phyloP scores from a whole-genome alignment of 2,888 invertebrate species.

The Odontothrips loti region DNA sequence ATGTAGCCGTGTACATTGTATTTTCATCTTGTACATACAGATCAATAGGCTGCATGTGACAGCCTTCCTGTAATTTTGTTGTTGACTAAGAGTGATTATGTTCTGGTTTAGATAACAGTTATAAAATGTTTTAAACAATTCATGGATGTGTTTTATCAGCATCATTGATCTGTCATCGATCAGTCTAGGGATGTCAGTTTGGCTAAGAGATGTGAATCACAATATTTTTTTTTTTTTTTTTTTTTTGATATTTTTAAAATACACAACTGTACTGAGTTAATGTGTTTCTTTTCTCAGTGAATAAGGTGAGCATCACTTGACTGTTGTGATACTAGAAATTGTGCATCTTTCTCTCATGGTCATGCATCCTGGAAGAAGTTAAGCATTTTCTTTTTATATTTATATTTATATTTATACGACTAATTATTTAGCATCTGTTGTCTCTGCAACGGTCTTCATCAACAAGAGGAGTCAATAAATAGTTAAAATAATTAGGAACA shows the following conservation, averaged over 20 bases:
- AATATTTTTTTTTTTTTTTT: background rate
- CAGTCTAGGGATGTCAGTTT: background rate
- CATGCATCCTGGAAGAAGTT: background rate
- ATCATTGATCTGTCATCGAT: background rate
- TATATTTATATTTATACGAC: background rate
- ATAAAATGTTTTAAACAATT: background rate
- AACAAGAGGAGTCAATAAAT: background rate
- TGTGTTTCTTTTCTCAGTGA: background rate
- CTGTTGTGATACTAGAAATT: background rate
- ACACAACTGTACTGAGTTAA: background rate
- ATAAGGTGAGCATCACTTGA: background rate
- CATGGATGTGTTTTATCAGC: background rate
- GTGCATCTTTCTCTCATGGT: background rate
- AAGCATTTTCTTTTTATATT: background rate
- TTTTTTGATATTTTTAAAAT: too few species aligned
- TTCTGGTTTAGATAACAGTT: background rate
- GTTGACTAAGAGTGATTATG: background rate
- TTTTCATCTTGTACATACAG: background rate
- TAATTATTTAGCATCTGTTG: background rate
- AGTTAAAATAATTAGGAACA: background rate
- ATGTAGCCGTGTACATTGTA: background rate
- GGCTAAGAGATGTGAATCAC: background rate
- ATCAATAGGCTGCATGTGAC: background rate
- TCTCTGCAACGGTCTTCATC: background rate
- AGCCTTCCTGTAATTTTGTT: background rate